Conservation (phyloP, 2,888 invertebrate genomes). For the Melanostoma scalare region DNA sequence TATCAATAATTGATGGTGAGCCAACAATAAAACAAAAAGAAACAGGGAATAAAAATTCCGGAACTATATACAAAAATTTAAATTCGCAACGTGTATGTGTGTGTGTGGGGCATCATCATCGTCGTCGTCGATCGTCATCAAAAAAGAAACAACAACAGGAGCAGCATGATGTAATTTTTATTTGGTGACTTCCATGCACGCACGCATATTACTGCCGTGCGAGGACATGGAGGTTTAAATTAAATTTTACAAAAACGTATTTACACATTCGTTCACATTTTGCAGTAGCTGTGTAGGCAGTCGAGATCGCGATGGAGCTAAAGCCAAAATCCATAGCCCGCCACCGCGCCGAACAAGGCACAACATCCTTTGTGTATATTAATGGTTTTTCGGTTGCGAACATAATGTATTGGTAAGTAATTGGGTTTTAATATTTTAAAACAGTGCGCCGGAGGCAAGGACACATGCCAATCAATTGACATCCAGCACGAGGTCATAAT, state of each 20-base stretch:
- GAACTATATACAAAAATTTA: slow-evolving; percentile 17
- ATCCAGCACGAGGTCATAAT: slow-evolving; percentile 63
- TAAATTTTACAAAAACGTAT: slow-evolving; percentile 62
- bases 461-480: slow-evolving; percentile 66
- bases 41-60: neutral
- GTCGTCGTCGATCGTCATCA: too few relatives aligned
- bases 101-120: neutral
- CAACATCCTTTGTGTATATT: slow-evolving; percentile 59
- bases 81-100: slow-evolving; percentile 25
- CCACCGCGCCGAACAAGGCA: slow-evolving; percentile 3
- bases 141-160: slow-evolving; percentile 14
- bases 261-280: slow-evolving; percentile 50
- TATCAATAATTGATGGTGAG: slow-evolving; percentile 64
- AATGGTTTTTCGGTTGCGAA: slow-evolving; percentile 65
- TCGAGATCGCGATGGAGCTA: neutral
- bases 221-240: slow-evolving; percentile 47
- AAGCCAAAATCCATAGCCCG: slow-evolving; percentile 15
- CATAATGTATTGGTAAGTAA: slow-evolving; percentile 71
- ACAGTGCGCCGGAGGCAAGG: slow-evolving; percentile 52
- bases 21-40: slow-evolving; percentile 45
- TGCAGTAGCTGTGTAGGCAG: neutral
- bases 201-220: neutral
- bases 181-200: neutral
- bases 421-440: slow-evolving; percentile 73
- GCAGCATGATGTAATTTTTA: slow-evolving; percentile 31